Conservation (phyloP, 2,113 vertebrate genomes). For the Polypterus bichir region DNA sequence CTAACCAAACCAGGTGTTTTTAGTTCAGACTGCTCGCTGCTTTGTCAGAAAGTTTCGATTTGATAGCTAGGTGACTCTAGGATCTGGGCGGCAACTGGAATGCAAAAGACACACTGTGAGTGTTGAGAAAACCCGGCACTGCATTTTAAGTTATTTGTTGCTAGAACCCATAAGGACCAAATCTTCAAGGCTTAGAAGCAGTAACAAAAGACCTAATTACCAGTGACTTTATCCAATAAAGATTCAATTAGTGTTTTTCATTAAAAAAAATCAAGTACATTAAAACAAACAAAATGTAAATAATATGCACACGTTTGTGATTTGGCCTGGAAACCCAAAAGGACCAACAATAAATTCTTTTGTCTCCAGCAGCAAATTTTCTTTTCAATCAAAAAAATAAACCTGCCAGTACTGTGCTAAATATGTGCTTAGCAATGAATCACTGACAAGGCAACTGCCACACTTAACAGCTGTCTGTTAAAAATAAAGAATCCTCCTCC, state of each 20-base stretch:
- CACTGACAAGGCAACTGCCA: neutral
- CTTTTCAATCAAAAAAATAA: neutral
- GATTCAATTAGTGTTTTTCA: neutral
- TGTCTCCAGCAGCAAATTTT: constrained; percentile 28
- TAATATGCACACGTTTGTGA: neutral
- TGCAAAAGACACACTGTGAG: too few relatives aligned
- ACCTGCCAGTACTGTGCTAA: neutral
- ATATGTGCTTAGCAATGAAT: neutral
- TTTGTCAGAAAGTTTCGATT: too few relatives aligned
- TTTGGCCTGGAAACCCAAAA: constrained; percentile 16
- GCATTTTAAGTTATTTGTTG: neutral
- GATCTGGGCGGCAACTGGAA: too few relatives aligned
- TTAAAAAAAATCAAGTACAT: neutral
- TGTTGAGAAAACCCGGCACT: too few relatives aligned
- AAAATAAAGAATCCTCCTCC: constrained; percentile 21
- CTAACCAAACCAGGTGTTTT: too few relatives aligned
- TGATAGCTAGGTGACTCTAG: too few relatives aligned
- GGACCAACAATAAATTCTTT: constrained; percentile 15
- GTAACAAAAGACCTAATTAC: too few relatives aligned
- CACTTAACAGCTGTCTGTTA: constrained; percentile 1
- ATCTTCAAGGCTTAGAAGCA: too few relatives aligned
- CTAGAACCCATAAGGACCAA: neutral
- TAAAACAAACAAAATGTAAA: neutral
- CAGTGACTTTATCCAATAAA: too few relatives aligned
- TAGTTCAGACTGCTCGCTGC: too few relatives aligned